Base-by-base conservation (phyloP, 2,888 invertebrate species). In the Lepidochitona cinerea region DNA sequence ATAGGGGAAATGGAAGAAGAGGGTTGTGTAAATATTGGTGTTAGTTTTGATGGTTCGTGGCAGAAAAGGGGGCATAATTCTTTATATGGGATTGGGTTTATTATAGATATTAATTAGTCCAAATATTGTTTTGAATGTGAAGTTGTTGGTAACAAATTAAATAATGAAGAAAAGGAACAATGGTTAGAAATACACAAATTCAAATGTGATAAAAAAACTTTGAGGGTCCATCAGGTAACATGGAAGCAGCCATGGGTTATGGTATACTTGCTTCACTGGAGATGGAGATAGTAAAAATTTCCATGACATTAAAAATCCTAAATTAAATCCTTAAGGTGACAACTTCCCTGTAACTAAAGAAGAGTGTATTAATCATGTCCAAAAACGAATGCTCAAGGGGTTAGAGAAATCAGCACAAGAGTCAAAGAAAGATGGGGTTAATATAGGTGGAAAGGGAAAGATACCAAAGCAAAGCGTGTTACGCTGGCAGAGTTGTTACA, bases 351-450 rank as follows among this genome's bases (percentile, higher is more conserved):
- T 59, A 0, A 37, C 9, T 26, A 65, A 71, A 35, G 71, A 71
- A 33, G 65, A 71, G 64, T 71, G 71, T 37, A 71, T 71, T 14
- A 71, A 71, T 23, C 65, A 71, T 32, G 32, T 71, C 9, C 71
- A 71, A 18, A 71, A 71, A 37, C 37, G 71, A 6, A 71, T 71
- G 71, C 64, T 35, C 0, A 18, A 23, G 18, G 71, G 71, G n/a
- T 36, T 71, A 9, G 41, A 59, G n/a, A 26, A 3, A 7, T n/a
- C n/a, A n/a, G n/a, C n/a, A n/a, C n/a, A 23, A 14, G 41, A 29
- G 7, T 9, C 32, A 36, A 37, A 41, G 29, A 23, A 35, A n/a
- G 9, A 26, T 26, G 18, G 37, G 37, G 37, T 37, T 23, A 68
- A 68, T 18, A 41, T 41, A 12, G 18, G 18, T 9, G 41, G 41